Evolutionary conservation across 1,140 invertebrate genomes (phyloP), one percentile per base, ranked within the genome.

Genomic region (Cyclargus thomasi): DNA sequence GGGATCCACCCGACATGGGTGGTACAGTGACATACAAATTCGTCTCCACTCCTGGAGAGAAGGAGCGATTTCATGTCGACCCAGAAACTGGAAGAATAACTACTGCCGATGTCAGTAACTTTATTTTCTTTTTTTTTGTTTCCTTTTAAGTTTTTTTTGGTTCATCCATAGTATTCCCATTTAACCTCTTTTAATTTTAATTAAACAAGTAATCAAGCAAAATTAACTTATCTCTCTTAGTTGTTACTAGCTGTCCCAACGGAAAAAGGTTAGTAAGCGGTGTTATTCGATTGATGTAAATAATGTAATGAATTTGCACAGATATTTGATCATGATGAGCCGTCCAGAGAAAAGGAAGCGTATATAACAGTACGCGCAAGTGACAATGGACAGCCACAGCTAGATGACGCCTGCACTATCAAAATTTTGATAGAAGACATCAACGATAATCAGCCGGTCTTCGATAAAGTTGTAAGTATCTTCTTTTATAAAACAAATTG

Each of bases 371-470:
- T 93, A 57, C 93, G 96, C 78, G 97, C 96, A 0, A 96, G 94
- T 66, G 97, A 97, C 86, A 96, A 97, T 90, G 97, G 97, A 5
- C 92, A 93, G 73, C 96, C 96, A 0, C 93, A 94, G 29, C 88
- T 97, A 35, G 96, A 97, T 74, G 96, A 97, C 77, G 94, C 96
- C 29, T 98, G 97, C 82, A 96, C 95, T 4, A 95, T 97, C 76
- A 97, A 96, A 92, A 95, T 98, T 29, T 94, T 94, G 63, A 95
- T 97, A 71, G 93, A 93, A 79, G 97, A 98, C 88, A 94, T 96
- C 74, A 98, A 98, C 88, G 97, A 98, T 82, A 97, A 97, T 78
- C 85, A 91, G 2, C 96, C 97, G 1, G 93, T 95, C 63, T 97
- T 97, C 88, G 96, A 97, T 80, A 96, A 96, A 95, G 94, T 91